Base-by-base conservation (phyloP, 1,140 invertebrate species). In the Bathynomus jamesi region DNA sequence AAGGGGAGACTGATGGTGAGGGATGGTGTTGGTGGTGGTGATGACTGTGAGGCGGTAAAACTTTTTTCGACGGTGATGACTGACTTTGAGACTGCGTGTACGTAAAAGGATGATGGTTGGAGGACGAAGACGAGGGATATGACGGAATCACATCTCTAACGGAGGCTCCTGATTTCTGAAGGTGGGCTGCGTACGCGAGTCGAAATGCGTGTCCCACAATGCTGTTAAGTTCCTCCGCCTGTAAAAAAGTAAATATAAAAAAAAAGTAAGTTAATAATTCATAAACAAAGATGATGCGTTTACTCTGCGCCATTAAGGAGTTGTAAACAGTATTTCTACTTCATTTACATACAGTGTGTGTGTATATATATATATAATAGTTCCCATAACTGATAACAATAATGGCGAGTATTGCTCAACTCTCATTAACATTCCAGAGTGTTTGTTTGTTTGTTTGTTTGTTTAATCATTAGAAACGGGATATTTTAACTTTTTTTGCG, bases 191-290 rank as follows among this genome's bases (percentile, higher is more conserved):
- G 83, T 92, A 94, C 78, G 92, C 91, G 89, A 93, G 92, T 81
- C 91, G 90, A 87, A 94, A 94, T 79, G 92, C 91, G 90, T 93
- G 91, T 82, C 92, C 91, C 77, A 94, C 90, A 78, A 93, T 87
- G 73, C 90, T 87, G 83, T 93, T 94, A 80, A 94, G 82, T 84
- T 93, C 91, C 82, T 93, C 91, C 77, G 91, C 91, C 91, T 94
- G 86, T 2, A 85, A 87, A 17, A 53, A 17, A 53, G 17, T 53
- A 65, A 11, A 65, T 65, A 28, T 28, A n/a, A n/a, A n/a, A n/a
- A n/a, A n/a, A n/a, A n/a, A n/a, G n/a, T n/a, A n/a, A n/a, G n/a
- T n/a, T n/a, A n/a, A n/a, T n/a, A n/a, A n/a, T n/a, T n/a, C n/a
- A n/a, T n/a, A n/a, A n/a, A n/a, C n/a, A n/a, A n/a, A n/a, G n/a